Base-by-base conservation (phyloP, 1,140 invertebrate species). In the Trissolcus basalis region DNA sequence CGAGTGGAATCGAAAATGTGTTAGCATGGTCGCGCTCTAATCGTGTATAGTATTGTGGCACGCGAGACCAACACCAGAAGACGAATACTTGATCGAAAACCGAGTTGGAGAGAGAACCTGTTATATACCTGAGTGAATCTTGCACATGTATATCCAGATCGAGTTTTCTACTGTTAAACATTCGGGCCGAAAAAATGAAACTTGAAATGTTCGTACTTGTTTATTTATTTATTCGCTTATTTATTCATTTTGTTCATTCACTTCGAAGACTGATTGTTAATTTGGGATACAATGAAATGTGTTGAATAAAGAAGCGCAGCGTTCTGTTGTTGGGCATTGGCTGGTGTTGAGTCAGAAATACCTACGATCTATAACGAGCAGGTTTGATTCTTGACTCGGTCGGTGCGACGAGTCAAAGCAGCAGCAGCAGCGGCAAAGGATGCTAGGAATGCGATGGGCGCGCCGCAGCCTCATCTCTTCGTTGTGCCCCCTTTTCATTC, bases 401-500 rank as follows among this genome's bases (percentile, higher is more conserved):
- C 73, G 79, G 65, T 55, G 75, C 74, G 75, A 81, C 82, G 72
- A 84, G 78, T 83, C 83, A 85, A 85, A 85, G 82, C 80, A 79
- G 80, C 80, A 80, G 47, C 76, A 74, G 63, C 80, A 80, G 47
- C 76, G 76, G 63, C 80, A 58, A 82, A 82, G 51, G 82, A 83
- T 82, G 83, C 71, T 72, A 82, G 82, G 83, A 86, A 86, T 86
- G 83, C 79, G 79, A 78, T 83, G 83, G 83, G 82, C 82, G 83
- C 82, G 84, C 82, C 82, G 60, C 72, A 63, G 76, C 64, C 12
- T 44, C 12, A n/a, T 44, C 12, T 44, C 43, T 44, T 13, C 43
- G 11, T 45, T 43, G 32, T 45, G 43, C 41, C 19, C 36, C 32
- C 35, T 15, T n/a, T 14, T 54, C 11, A 13, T 14, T 53, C 39